Percentiles rank a stretch among this genome's conserved stretches.
These are phyloP conservation scores for Malurus elegans DNA, from an alignment of 2,113 vertebrate species.

Conservation along the genomic window DNA sequence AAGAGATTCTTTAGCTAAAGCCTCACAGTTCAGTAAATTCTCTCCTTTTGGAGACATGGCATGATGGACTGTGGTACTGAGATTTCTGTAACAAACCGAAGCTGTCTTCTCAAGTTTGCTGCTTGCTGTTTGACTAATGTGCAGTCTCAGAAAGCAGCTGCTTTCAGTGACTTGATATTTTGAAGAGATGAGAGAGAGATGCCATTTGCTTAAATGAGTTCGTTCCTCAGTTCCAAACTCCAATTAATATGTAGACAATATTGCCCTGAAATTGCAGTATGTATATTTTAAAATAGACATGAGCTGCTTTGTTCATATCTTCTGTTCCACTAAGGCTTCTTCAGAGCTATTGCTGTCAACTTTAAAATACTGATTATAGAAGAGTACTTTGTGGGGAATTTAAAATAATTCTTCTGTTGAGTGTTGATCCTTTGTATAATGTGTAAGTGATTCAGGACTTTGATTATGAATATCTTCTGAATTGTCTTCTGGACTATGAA, in stretches of 20 bases:
- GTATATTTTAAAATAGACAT: background rate
- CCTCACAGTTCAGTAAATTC: background rate
- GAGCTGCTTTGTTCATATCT: background rate
- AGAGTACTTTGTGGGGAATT: background rate
- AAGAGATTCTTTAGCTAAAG: background rate
- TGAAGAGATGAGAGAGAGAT: background rate
- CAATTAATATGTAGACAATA: background rate
- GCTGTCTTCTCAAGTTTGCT: background rate
- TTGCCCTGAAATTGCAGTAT: background rate
- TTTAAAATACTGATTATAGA: background rate
- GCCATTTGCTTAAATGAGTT: background rate
- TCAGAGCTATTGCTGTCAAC: background rate
- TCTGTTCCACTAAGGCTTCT: background rate
- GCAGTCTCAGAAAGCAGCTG: background rate
- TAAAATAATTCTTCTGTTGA: background rate
- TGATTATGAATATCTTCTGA: background rate
- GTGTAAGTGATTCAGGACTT: background rate
- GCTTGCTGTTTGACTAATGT: background rate
- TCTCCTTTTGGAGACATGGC: background rate
- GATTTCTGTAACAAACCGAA: background rate
- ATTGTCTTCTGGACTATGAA: background rate
- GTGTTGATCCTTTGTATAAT: background rate
- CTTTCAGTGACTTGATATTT: background rate
- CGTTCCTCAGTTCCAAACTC: background rate
- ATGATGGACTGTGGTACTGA: background rate